These are phyloP conservation scores for Alsophila aescularia DNA, from an alignment of 2,888 invertebrate species.

Conservation along the genomic window DNA sequence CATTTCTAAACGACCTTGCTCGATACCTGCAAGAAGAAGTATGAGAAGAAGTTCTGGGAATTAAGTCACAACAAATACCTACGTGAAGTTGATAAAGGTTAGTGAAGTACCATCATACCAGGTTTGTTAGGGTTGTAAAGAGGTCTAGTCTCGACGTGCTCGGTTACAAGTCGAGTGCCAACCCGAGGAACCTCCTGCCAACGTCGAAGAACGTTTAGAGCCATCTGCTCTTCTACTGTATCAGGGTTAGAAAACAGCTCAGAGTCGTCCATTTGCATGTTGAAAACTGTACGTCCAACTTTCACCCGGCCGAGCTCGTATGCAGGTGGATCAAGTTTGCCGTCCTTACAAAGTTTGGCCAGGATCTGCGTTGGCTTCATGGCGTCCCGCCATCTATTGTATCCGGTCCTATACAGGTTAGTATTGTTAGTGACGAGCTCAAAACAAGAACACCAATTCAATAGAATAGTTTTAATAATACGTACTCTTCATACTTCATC, in stretches of 20 bases:
- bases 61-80: background rate
- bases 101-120: slow-evolving; percentile 51
- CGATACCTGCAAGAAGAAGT: slow-evolving; percentile 87
- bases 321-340: slow-evolving; percentile 91
- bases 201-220: slow-evolving; percentile 90
- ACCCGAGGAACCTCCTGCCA: slow-evolving; percentile 93
- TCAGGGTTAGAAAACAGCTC: slow-evolving; percentile 75
- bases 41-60: background rate
- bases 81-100: background rate
- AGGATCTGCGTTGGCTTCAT: slow-evolving; percentile 95
- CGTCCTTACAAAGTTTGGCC: slow-evolving; percentile 93
- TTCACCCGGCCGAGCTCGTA: slow-evolving; percentile 89
- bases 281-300: slow-evolving; percentile 89
- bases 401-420: slow-evolving; percentile 86
- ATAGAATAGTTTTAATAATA: slow-evolving; percentile 38
- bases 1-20: slow-evolving; percentile 96
- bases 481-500: slow-evolving; percentile 93
- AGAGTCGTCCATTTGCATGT: slow-evolving; percentile 78
- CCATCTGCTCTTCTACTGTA: slow-evolving; percentile 91
- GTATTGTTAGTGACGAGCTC: slow-evolving; percentile 8
- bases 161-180: slow-evolving; percentile 92
- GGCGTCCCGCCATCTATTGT: slow-evolving; percentile 95
- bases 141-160: slow-evolving; percentile 95
- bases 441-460: background rate
- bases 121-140: slow-evolving; percentile 94